Evolutionary conservation across 1,140 invertebrate species (phyloP), one percentile per base, ranked within the genome.

Genomic region (Reticulitermes speratus): DNA sequence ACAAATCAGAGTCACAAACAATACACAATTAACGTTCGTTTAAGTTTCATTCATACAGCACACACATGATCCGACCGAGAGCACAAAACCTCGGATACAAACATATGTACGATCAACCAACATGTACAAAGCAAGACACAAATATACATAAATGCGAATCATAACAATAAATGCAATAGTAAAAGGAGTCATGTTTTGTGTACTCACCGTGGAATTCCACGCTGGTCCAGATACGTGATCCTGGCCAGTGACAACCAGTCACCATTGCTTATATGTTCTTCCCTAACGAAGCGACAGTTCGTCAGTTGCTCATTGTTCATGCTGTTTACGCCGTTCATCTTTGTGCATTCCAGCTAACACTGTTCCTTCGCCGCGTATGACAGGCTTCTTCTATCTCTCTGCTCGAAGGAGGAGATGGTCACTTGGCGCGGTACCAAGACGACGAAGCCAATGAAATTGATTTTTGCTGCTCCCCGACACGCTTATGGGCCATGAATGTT

Each of bases 171-270:
- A n/a, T n/a, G n/a, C n/a, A n/a, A n/a, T n/a, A n/a, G n/a, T n/a
- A n/a, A n/a, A n/a, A n/a, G n/a, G n/a, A n/a, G n/a, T n/a, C n/a
- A n/a, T n/a, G n/a, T 38, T 38, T 38, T 38, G 52, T 16, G 45
- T 11, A 75, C 85, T 30, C 84, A 87, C 84, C 84, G 85, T 30
- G 65, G 75, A 3, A 38, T 82, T 11, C 83, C 84, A 3, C 30
- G 32, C 52, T 85, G 86, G 82, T 87, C 86, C 32, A 87, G n/a
- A 45, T 87, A 87, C 19, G 86, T 87, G 38, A 85, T 82, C 55
- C 59, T 30, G 21, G 84, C 86, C 32, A 87, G 32, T 14, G 86
- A 87, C 23, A 87, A 30, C 86, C 86, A 87, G 25, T 87, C 86
- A 30, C 86, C 86, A 30, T 32, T 85, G 52, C 83, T 85, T 2